Conservation (phyloP, 2,113 vertebrate genomes). For the Lamprologus tigripictilis region DNA sequence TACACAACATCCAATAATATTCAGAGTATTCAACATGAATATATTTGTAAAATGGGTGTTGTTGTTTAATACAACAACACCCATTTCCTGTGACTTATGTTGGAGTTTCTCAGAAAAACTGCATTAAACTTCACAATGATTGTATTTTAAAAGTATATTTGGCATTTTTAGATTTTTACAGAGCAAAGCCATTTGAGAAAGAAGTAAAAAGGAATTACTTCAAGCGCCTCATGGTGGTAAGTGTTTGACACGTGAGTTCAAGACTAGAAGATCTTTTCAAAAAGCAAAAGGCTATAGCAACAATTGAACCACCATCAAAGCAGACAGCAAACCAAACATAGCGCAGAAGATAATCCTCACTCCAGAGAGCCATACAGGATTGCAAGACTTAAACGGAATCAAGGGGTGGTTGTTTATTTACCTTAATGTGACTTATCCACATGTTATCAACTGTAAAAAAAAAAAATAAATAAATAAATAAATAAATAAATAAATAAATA, state of each 20-base stretch:
- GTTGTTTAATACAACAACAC: neutral
- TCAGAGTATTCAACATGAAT: neutral
- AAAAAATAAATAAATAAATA: fast-evolving
- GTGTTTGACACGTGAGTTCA: neutral
- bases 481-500: neutral
- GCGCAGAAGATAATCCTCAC: neutral
- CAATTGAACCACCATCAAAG: neutral
- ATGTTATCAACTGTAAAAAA: neutral
- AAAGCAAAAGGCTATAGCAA: neutral
- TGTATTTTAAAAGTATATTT: neutral
- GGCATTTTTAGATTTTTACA: neutral
- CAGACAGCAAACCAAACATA: neutral
- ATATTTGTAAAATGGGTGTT: neutral
- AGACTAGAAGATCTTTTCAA: neutral
- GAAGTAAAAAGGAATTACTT: neutral
- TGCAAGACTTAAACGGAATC: neutral
- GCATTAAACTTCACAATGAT: neutral
- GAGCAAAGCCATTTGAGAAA: neutral
- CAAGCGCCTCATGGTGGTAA: neutral
- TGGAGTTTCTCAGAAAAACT: neutral
- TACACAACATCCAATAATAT: neutral
- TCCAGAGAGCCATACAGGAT: neutral
- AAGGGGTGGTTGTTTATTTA: neutral
- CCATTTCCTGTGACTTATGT: neutral
- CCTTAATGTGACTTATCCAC: neutral